Evolutionary conservation across 2,797 vertebrate genomes (phyloP).

Genomic region (Synaphobranchus kaupii): DNA sequence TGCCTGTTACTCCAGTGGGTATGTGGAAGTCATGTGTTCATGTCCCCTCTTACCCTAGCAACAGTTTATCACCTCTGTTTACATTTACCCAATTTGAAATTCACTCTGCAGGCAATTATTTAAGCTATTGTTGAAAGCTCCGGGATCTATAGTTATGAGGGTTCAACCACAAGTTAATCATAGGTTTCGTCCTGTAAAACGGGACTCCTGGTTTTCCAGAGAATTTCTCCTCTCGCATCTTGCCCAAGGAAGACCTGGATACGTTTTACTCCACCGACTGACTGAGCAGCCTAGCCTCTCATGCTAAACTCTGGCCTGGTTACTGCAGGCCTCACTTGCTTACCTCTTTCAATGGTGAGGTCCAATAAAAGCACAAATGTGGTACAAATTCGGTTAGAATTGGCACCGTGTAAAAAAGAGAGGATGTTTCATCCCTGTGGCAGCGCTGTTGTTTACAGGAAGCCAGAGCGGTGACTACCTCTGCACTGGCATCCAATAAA

Average conservation of each 20-base stretch:
- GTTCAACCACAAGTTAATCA: neutral
- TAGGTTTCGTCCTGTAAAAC: neutral
- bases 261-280: neutral
- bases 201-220: neutral
- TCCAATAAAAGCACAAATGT: neutral
- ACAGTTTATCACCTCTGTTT: neutral
- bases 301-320: neutral
- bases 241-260: neutral
- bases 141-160: neutral
- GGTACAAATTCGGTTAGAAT: neutral
- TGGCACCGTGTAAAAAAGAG: neutral
- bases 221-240: neutral
- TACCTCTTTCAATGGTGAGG: neutral
- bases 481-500: neutral
- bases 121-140: neutral
- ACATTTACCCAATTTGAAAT: neutral
- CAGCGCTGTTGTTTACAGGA: constrained; percentile 22
- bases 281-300: neutral
- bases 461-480: neutral
- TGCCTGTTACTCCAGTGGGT: neutral
- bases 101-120: neutral
- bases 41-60: neutral
- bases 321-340: neutral
- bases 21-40: neutral
- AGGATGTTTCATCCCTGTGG: neutral